Conservation (phyloP, 2,888 invertebrate species). For the Dolomedes plantarius region DNA sequence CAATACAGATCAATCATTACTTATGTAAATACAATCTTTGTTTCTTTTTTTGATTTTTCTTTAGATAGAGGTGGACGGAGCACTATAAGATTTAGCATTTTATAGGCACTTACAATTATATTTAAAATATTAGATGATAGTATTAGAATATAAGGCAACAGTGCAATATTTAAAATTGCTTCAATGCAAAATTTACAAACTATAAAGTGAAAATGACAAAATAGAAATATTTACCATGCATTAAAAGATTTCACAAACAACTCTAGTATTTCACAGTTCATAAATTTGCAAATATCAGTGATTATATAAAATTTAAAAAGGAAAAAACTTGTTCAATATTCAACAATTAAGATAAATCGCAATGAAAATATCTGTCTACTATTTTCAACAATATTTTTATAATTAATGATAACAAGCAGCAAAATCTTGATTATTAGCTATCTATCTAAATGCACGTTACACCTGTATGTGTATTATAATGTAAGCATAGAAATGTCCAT, state of each 20-base stretch:
- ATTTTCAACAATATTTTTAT: too few species aligned
- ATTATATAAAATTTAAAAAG: too few species aligned
- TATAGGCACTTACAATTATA: background rate
- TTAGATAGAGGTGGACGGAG: background rate
- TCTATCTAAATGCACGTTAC: too few species aligned
- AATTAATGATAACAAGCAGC: too few species aligned
- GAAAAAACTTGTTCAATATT: too few species aligned
- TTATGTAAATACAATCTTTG: background rate
- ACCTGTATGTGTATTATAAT: too few species aligned
- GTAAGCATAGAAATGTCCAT: too few species aligned
- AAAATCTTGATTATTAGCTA: too few species aligned
- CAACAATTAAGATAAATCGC: background rate
- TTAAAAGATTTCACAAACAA: slow-evolving; percentile 1
- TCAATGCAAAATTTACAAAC: background rate
- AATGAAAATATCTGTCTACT: background rate
- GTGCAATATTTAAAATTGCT: background rate
- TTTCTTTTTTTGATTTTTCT: background rate
- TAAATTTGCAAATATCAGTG: too few species aligned
- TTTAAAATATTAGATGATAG: background rate
- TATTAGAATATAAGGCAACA: background rate
- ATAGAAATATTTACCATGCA: background rate
- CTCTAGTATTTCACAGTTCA: too few species aligned
- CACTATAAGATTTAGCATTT: background rate
- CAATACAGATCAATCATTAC: background rate
- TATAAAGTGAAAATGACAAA: background rate